Conservation (phyloP, 2,113 vertebrate species). For the Heterotis niloticus region DNA sequence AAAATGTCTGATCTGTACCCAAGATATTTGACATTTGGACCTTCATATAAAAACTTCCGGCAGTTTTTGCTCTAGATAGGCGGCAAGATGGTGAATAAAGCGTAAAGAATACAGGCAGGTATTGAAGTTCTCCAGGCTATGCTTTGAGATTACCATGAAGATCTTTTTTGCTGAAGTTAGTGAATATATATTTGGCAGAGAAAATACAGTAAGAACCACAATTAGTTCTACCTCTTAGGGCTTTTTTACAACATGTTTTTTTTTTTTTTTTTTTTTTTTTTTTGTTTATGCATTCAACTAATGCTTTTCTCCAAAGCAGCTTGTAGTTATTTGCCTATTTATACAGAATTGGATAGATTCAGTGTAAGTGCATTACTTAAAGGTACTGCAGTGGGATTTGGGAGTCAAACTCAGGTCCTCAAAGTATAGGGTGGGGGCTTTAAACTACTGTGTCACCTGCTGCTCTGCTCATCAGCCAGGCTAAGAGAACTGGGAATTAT, state of each 20-base stretch:
- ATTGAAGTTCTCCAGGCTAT: neutral
- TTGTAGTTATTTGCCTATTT: too few species aligned
- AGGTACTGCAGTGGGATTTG: neutral
- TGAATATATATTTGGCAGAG: neutral
- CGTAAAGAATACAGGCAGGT: neutral
- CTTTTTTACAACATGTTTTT: too few species aligned
- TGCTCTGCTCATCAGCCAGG: neutral
- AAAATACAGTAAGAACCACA: neutral
- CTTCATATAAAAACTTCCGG: neutral
- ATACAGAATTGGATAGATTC: too few species aligned
- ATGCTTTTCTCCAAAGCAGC: too few species aligned
- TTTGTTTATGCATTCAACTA: too few species aligned
- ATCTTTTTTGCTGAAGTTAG: neutral
- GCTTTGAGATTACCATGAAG: neutral
- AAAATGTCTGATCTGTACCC: neutral
- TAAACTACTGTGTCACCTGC: neutral
- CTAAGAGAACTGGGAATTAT: too few species aligned
- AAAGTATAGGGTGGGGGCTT: neutral
- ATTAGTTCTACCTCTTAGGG: neutral
- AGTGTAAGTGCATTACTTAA: too few species aligned
- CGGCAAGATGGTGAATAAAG: neutral
- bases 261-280: too few species aligned
- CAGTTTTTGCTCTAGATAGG: neutral
- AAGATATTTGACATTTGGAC: neutral
- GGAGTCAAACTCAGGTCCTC: too few species aligned